Evolutionary conservation across 2,888 invertebrate species (phyloP).

Genomic region (Mycogona germanica): DNA sequence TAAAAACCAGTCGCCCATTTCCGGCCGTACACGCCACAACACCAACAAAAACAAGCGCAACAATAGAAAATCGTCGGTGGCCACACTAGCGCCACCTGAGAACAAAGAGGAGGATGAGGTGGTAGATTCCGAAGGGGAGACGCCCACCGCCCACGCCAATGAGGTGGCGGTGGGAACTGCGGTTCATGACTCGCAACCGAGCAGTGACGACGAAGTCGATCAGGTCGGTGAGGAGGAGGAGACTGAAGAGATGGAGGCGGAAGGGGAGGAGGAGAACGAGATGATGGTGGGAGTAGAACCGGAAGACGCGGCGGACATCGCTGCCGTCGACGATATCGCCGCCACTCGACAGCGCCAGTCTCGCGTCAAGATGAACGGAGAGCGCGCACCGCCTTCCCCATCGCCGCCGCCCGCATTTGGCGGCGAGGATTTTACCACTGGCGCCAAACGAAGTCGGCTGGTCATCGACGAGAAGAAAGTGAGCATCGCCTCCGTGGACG

Average conservation of each 20-base stretch:
- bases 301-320: constrained; percentile 1
- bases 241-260: constrained; percentile 11
- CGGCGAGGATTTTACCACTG: background rate
- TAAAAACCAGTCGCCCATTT: too few species aligned
- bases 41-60: too few species aligned
- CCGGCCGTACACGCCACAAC: too few species aligned
- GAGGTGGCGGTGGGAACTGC: background rate
- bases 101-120: too few species aligned
- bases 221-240: background rate
- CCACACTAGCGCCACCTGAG: too few species aligned
- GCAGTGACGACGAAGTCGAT: background rate
- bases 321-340: constrained; percentile 18
- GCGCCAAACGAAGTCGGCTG: background rate
- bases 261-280: constrained; percentile 18
- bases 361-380: constrained; percentile 11
- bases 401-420: background rate
- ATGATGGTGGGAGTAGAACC: background rate
- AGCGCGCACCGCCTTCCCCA: too few species aligned
- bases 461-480: background rate
- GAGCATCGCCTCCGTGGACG: background rate
- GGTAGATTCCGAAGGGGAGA: background rate
- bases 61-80: too few species aligned
- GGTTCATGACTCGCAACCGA: too few species aligned
- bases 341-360: constrained; percentile 12
- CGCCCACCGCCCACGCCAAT: too few species aligned